A percentile compares a stretch with the other conserved stretches of the same genome.
Evolutionary conservation across 2,113 vertebrate genomes (phyloP).

Genomic region (Bubo blakistoni): DNA sequence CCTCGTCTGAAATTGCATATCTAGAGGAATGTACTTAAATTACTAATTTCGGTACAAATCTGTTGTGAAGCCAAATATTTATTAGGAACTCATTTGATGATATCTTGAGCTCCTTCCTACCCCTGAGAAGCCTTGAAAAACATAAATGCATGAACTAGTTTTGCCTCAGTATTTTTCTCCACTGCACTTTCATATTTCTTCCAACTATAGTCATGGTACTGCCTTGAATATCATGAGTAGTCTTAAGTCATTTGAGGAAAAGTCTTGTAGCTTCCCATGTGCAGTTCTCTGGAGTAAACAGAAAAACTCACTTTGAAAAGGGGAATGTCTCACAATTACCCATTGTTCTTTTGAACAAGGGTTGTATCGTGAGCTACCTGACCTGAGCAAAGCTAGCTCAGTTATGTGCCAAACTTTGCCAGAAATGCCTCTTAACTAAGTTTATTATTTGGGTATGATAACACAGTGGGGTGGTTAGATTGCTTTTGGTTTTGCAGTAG

Average conservation of each 20-base stretch:
- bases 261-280: neutral
- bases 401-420: neutral
- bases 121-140: neutral
- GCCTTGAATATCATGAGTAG: neutral
- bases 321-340: rapidly evolving
- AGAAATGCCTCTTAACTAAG: neutral
- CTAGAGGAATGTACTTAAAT: neutral
- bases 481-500: neutral
- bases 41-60: neutral
- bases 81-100: neutral
- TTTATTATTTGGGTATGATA: neutral
- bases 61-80: neutral
- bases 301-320: neutral
- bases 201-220: neutral
- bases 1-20: neutral
- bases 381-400: neutral
- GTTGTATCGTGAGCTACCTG: neutral
- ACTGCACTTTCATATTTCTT: neutral
- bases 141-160: neutral
- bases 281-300: neutral
- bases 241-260: neutral
- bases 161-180: neutral
- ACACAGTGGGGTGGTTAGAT: neutral
- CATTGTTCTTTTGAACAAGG: neutral
- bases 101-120: neutral